Percentiles rank a stretch among this genome's conserved stretches.
Evolutionary conservation across 2,888 invertebrate genomes (phyloP).

Genomic region (Ferrisia virgata): DNA sequence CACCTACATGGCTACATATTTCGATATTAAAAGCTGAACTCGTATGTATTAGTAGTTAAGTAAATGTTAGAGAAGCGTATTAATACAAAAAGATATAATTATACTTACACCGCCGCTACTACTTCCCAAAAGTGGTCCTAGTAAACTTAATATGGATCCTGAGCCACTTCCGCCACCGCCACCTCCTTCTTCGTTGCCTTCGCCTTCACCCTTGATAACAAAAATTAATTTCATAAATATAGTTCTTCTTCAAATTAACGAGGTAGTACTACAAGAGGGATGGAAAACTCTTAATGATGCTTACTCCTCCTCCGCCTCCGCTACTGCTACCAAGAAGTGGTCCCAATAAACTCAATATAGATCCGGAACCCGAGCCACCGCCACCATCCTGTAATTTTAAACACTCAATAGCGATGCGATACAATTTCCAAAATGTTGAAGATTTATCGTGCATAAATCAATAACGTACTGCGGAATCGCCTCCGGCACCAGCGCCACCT

Average conservation of each 20-base stretch:
- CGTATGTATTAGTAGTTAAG: no score
- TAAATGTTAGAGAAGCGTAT: not conserved
- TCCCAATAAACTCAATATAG: conserved; percentile 49
- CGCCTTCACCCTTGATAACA: not conserved
- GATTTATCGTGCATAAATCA: not conserved
- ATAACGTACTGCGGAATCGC: not conserved
- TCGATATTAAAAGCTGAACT: no score
- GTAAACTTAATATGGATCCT: conserved; percentile 44
- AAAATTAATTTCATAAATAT: not conserved
- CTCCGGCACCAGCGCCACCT: not conserved
- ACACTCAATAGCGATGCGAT: not conserved
- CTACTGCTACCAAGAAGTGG: conserved; percentile 49
- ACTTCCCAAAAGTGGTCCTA: conserved; percentile 47
- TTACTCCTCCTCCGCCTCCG: conserved; percentile 40
- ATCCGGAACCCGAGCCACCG: conserved; percentile 47
- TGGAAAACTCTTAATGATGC: not conserved
- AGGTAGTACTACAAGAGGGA: not conserved
- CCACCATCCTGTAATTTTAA: conserved; percentile 8
- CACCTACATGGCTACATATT: not conserved
- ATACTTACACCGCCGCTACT: conserved; percentile 40
- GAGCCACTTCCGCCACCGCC: conserved; percentile 47
- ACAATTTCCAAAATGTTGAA: not conserved
- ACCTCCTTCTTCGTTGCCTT: conserved; percentile 36
- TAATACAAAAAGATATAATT: not conserved
- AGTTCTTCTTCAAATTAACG: not conserved